A percentile compares a stretch with the other conserved stretches of the same genome.
These are phyloP conservation scores for Euspilapteryx auroguttella DNA, from an alignment of 2,888 invertebrate genomes.

Conservation along the genomic window DNA sequence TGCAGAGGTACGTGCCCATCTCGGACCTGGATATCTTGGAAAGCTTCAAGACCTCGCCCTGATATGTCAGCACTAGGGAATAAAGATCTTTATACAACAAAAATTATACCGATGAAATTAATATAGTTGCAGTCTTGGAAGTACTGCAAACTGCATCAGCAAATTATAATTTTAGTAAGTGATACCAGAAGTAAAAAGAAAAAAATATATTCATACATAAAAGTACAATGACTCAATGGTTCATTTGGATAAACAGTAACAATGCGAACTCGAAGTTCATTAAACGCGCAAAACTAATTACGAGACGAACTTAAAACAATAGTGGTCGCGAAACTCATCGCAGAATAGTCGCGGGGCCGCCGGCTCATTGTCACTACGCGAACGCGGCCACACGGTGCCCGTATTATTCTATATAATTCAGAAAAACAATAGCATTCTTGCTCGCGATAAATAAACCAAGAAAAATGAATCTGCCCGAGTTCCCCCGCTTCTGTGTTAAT, in stretches of 20 bases:
- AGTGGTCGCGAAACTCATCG: conserved; percentile 57
- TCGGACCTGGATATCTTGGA: conserved; percentile 84
- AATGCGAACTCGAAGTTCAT: conserved; percentile 41
- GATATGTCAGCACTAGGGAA: conserved; percentile 71
- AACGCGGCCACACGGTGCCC: conserved; percentile 52
- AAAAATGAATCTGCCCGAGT: conserved; percentile 23
- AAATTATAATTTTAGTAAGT: no score
- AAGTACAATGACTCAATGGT: no score
- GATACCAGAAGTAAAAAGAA: no score
- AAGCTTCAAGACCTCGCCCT: conserved; percentile 80
- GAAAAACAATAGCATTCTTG: conserved; percentile 49
- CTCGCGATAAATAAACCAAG: conserved; percentile 42
- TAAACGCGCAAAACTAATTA: conserved; percentile 53
- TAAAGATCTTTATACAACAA: no score
- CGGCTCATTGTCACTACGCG: conserved; percentile 12
- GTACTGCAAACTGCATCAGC: no score
- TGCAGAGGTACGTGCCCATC: conserved; percentile 91
- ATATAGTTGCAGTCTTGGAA: no score
- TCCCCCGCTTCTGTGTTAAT: not conserved
- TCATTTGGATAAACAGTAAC: no score
- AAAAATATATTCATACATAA: no score
- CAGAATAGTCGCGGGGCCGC: conserved; percentile 28
- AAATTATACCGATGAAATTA: no score
- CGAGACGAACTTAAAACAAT: conserved; percentile 57
- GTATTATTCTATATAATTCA: conserved; percentile 49